Evolutionary conservation across 2,888 invertebrate genomes (phyloP), one percentile per base, ranked within the genome.

Genomic region (Lysandra coridon): DNA sequence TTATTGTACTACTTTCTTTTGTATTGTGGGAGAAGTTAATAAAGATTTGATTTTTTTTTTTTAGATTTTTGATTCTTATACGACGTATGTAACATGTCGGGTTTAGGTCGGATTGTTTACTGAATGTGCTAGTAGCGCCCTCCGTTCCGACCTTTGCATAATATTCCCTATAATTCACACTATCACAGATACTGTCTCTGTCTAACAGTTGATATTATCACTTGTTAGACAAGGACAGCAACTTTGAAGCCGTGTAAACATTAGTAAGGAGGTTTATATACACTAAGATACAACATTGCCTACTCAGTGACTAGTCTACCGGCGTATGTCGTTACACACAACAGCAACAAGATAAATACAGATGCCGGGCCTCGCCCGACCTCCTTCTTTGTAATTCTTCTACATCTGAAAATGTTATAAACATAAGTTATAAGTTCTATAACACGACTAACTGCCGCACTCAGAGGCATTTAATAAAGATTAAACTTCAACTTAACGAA

Each of bases 221-320:
- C 17, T 57, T 4, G 4, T 4, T 57, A 4, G 57, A 57, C 57
- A 17, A 17, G 17, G 17, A 57, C 57, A 49, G 10, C 12, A 4
- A 57, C 14, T 57, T 57, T 17, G 57, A 57, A 17, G 57, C 17
- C 17, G 57, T 57, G 57, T 57, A 57, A 57, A 57, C 1, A 57
- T 57, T 57, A 57, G 57, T 57, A 57, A 57, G 57, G 57, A 57
- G 57, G 57, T 57, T 57, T 88, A 89, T 90, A 91, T 92, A 92
- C 87, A 90, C 89, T 91, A 91, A 90, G 90, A 89, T 92, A 92
- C 89, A 93, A 92, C 91, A 92, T 92, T 88, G 90, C 89, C 93
- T 93, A 92, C 89, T 90, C 91, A 90, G 89, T 94, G 94, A 94
- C 94, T 94, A 94, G 93, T 93, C 92, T 93, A 93, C 89, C 90